Base-by-base conservation (phyloP, 2,113 vertebrate genomes). In the Syngnathus floridae region DNA sequence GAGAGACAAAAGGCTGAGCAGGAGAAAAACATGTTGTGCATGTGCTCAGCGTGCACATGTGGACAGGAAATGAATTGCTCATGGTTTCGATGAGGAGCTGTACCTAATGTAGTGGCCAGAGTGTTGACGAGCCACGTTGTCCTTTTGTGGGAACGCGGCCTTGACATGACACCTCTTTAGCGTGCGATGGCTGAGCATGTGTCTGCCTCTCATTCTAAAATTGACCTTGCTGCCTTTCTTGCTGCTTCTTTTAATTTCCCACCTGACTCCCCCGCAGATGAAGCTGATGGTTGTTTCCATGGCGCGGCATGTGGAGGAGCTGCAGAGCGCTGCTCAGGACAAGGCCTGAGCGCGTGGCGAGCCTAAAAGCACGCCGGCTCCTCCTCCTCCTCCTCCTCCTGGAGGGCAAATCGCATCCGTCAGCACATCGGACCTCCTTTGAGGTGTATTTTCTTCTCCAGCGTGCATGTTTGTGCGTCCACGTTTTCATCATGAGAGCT, bases 281-380 rank as follows among this genome's bases (percentile, higher is more conserved):
- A 92, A 90, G 70, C 73, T 82, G 69, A 64, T 92, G 60, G 80
- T 88, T 36, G 55, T 90, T 73, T 81, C 84, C 54, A 84, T 91
- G 82, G 88, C 82, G 5, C 83, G 86, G 51, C 81, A 75, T 69
- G 67, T 91, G 51, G 70, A 90, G 26, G 80, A 88, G 69, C 82
- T 91, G 0, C 87, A 88, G 60, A 7, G 21, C 1, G 78, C 73
- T 70, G 76, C 84, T 61, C 73, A 81, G 66, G 66, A 84, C 0
- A 22, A 43, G 31, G 43, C 65, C 3, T 11, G 64, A 67, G 7
- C 52, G 41, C 43, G 10, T 69, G 64, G 19, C 46, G 75, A 67
- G 31, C 57, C 43, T 54, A 77, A 31, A 31, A 31, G 26, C 26
- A 31, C 26, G 26, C 26, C 26, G 64, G 67, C 35, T 13, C 57